Base-by-base conservation (phyloP, 2,888 invertebrate genomes). In the Cactoblastis cactorum region DNA sequence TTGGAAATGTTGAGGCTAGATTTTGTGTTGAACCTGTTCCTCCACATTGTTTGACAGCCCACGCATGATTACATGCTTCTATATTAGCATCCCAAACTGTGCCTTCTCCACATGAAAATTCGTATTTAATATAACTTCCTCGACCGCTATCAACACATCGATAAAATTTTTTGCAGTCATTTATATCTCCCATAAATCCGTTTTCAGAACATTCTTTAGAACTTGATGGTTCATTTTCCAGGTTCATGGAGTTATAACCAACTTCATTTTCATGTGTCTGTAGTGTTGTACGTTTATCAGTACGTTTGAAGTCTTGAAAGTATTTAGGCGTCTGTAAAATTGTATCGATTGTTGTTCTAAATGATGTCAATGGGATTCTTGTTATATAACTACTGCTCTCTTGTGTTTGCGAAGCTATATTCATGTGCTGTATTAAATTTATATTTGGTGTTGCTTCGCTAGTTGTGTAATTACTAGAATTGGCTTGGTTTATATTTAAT, bases 101-200 rank as follows among this genome's bases (percentile, higher is more conserved):
- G 24, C 92, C 92, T 49, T 87, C 83, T 0, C 91, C 91, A 67
- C 93, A 93, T 15, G 77, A 71, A 69, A 92, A 92, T 51, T 91
- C 90, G 59, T 91, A 91, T 62, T 87, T 90, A 0, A 75, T 90
- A 55, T 74, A 90, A 12, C 81, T 78, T 41, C 82, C 83, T 52
- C 75, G 77, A 18, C 85, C 87, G 56, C 87, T 83, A 55, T 83
- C 79, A 0, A 94, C 92, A 67, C 94, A 94, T 61, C 94, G 86
- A 60, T 93, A 93, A 77, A 94, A 95, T 71, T 92, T 93, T 55
- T 85, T 90, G 62, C 94, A 94, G 62, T 94, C 88, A 17, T 78
- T 62, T 52, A 52, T 43, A 61, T 76, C 77, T 65, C 92, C 91
- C 65, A 91, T 91, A 67, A 93, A 95, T 32, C 94, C 94, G 72